These are phyloP conservation scores for Otus sunia DNA, from an alignment of 2,113 vertebrate genomes.

Conservation along the genomic window DNA sequence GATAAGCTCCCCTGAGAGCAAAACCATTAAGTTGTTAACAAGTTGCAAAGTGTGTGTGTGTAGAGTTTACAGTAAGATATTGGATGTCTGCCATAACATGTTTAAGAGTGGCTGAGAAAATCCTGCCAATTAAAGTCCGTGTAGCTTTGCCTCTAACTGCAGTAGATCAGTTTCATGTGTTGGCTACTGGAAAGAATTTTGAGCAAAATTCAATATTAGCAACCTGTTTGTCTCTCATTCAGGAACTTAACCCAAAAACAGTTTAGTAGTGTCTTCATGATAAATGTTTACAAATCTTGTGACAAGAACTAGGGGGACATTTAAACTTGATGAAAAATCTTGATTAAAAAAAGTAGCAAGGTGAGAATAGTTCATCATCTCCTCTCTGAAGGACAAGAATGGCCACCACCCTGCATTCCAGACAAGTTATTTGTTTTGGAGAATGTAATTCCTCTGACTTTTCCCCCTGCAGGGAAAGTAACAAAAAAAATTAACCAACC, in stretches of 20 bases:
- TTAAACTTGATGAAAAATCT: background rate
- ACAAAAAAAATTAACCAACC: background rate
- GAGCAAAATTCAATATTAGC: background rate
- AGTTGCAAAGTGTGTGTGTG: background rate
- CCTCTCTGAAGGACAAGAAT: background rate
- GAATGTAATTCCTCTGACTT: background rate
- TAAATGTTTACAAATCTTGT: background rate
- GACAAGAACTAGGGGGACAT: background rate
- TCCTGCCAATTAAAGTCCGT: background rate
- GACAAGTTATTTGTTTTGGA: background rate
- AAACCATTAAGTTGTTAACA: background rate
- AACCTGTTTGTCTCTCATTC: background rate
- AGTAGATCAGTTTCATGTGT: background rate
- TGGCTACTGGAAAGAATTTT: background rate
- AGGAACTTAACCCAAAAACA: background rate
- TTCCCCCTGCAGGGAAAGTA: background rate
- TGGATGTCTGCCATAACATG: background rate
- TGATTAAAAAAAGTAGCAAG: background rate
- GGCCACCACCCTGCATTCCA: background rate
- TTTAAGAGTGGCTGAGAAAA: background rate
- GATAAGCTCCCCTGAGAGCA: background rate
- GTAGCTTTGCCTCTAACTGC: background rate
- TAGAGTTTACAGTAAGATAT: background rate
- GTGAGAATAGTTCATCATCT: background rate
- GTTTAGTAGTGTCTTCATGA: background rate